phyloP scores from a whole-genome alignment of 2,888 invertebrate species.

The Drosophila pseudotalamancana region DNA sequence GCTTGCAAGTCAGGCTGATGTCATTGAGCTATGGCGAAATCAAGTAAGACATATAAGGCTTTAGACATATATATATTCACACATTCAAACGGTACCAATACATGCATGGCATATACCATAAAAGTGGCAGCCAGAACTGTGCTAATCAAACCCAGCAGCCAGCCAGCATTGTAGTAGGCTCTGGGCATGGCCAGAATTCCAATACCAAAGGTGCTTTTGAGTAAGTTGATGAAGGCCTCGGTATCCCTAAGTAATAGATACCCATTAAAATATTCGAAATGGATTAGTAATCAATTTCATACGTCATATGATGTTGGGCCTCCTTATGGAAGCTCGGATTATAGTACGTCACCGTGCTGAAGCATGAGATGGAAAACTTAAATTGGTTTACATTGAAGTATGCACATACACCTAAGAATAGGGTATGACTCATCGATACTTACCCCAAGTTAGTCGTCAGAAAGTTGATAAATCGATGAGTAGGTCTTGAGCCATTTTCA shows the following conservation, averaged over 20 bases:
- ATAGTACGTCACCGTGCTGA: slow-evolving; percentile 21
- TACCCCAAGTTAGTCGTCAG: slow-evolving; percentile 24
- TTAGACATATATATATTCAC: background rate
- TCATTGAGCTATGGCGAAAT: slow-evolving; percentile 49
- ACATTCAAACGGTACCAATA: slow-evolving; percentile 85
- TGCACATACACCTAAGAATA: background rate
- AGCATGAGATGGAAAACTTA: background rate
- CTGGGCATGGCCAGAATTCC: slow-evolving; percentile 97
- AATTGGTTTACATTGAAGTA: background rate
- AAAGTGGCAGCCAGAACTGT: slow-evolving; percentile 91
- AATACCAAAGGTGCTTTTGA: slow-evolving; percentile 96
- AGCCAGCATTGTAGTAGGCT: slow-evolving; percentile 94
- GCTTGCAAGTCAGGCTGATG: slow-evolving; percentile 84
- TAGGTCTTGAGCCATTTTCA: background rate
- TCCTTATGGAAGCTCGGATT: slow-evolving; percentile 37
- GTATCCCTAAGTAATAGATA: slow-evolving; percentile 44
- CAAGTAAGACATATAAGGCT: background rate
- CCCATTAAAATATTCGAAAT: slow-evolving; percentile 14
- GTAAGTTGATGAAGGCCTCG: slow-evolving; percentile 92
- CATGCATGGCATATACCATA: slow-evolving; percentile 94
- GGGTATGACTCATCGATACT: slow-evolving; percentile 24
- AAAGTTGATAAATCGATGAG: background rate
- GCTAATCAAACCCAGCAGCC: slow-evolving; percentile 91
- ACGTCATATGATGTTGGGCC: slow-evolving; percentile 44
- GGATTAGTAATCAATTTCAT: slow-evolving; percentile 18